Evolutionary conservation across 2,797 vertebrate species (phyloP), one percentile per base, ranked within the genome.

Genomic region (Etheostoma nigrum): DNA sequence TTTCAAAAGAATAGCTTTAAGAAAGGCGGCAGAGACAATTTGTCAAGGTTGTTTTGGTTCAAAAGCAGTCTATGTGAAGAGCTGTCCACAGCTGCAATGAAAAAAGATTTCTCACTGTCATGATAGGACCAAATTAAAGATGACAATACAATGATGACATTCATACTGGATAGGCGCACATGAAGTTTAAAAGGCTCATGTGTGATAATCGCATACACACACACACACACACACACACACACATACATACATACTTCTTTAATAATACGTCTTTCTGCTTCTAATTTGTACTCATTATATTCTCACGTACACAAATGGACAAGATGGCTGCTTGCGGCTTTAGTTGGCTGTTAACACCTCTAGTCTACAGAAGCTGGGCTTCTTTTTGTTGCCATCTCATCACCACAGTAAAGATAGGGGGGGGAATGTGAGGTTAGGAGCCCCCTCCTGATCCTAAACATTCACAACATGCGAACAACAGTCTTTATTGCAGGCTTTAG

Each of bases 311-410:
- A 73, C 78, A 73, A 76, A 85, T 73, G 73, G 78, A 91, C 89
- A 94, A 93, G 91, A 94, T 95, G 92, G 91, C 89, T 91, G 89
- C 85, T 88, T 23, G 76, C 62, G 83, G 84, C 86, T 82, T 70
- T 60, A 72, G 80, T 82, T 73, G 81, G 63, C 78, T 93, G 89
- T 90, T 91, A 88, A 91, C 90, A 91, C 92, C 84, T 93, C 88
- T 25, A 76, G 78, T 69, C 67, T 67, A 72, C 77, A 78, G 75
- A 83, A 86, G 86, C 86, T 23, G 90, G 89, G 89, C 80, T 86
- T 87, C 82, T 91, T 88, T 90, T 91, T 92, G 86, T 93, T 81
- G 82, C 73, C 4, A 61, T 58, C 67, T 86, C 57, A 71, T 86
- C 71, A 76, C 76, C 53, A 76, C 82, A 86, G 74, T 78, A 85